phyloP scores from a whole-genome alignment of 1,140 invertebrate species.

The Magallana angulata region DNA sequence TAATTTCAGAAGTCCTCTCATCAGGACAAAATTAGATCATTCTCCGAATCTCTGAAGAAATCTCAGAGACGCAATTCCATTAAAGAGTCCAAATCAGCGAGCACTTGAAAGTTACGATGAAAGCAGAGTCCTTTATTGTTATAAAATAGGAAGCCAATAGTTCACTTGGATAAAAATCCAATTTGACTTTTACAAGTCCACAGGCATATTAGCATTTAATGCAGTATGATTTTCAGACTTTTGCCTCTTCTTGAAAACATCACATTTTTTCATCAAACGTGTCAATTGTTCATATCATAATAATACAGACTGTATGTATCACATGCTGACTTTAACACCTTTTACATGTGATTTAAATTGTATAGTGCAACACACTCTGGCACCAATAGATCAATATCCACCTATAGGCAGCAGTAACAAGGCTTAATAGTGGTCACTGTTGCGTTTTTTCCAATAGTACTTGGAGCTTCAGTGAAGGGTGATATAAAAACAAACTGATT shows the following conservation, averaged over 20 bases:
- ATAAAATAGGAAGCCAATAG: not conserved
- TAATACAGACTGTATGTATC: not conserved
- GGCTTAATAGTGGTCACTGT: not conserved
- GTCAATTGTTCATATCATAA: constrained; percentile 16
- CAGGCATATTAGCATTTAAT: too few relatives aligned
- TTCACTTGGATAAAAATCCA: not conserved
- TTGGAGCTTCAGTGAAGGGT: not conserved
- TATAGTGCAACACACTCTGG: not conserved
- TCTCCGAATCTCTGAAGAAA: not conserved
- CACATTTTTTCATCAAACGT: not conserved
- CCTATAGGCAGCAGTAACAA: not conserved
- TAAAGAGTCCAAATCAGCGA: not conserved
- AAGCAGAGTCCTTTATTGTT: not conserved
- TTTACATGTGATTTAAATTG: not conserved
- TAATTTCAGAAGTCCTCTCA: not conserved
- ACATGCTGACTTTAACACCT: not conserved
- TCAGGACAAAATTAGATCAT: constrained; percentile 6
- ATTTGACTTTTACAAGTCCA: not conserved
- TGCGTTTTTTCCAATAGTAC: constrained; percentile 7
- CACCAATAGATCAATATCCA: constrained; percentile 7
- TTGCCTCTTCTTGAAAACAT: not conserved
- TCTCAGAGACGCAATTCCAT: not conserved
- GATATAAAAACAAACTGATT: constrained; percentile 22
- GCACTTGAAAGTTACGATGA: not conserved
- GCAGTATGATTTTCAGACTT: too few relatives aligned